Base-by-base conservation (phyloP, 2,888 invertebrate species). In the Plagodis pulveraria region DNA sequence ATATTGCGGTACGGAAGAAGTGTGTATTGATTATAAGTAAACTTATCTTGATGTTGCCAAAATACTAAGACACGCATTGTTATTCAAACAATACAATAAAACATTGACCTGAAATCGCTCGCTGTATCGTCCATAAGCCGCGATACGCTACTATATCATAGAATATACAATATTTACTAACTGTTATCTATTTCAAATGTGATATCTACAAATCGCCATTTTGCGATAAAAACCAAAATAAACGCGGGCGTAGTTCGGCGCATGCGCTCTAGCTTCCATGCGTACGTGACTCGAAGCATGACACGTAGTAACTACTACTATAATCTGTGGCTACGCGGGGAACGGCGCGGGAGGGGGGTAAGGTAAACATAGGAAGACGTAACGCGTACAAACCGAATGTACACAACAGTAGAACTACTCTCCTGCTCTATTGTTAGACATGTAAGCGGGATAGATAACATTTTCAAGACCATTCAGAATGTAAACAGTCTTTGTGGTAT, bases 111-210 rank as follows among this genome's bases (percentile, higher is more conserved):
- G 50, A 46, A 58, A 52, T 45, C 45, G 45, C 46, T 6, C 45
- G 11, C 34, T 33, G 12, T 44, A 45, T 55, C 48, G 50, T 32
- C 22, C 22, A 22, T 4, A 22, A 22, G 22, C 22, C 9, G 5
- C 52, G 52, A 11, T 33, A 38, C 61, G 54, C 62, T 63, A 74
- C 66, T 66, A 69, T 73, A 22, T 1, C 22, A 22, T 4, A 22
- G 22, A 22, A 22, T 22, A 22, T 22, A 22, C 4, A 22, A 22
- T 22, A 22, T 22, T 22, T 22, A 22, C 22, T 22, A 22, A 22
- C 66, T 66, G 70, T 73, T 79, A 80, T 80, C 79, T 61, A 66
- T 68, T 51, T 73, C 98, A 67, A 98, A 97, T 96, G 97, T 0
- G 93, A 92, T 81, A 81, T 83, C 80, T 70, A 72, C 65, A 73